phyloP scores from a whole-genome alignment of 2,888 invertebrate genomes.

The Trachelus iudaicus region DNA sequence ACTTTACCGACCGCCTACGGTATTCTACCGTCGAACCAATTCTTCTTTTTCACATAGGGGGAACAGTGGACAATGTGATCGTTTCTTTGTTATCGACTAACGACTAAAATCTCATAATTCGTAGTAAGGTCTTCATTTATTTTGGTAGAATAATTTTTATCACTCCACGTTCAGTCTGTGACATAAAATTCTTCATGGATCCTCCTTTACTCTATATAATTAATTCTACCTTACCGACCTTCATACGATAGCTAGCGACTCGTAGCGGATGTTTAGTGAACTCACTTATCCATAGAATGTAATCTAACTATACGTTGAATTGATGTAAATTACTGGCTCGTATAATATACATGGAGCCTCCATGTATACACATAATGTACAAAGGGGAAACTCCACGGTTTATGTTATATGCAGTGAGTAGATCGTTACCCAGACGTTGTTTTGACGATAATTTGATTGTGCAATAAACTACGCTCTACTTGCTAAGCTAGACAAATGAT shows the following conservation, averaged over 20 bases:
- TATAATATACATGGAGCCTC: not conserved
- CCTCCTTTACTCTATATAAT: not conserved
- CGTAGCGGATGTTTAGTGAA: constrained; percentile 16
- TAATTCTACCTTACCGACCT: constrained; percentile 11
- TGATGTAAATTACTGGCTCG: not conserved
- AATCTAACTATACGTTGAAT: constrained; percentile 21
- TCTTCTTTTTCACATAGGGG: not conserved
- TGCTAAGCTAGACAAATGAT: not conserved
- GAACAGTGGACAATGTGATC: not conserved
- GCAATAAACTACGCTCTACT: constrained; percentile 1
- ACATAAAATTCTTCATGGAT: not conserved
- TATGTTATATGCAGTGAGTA: constrained; percentile 37
- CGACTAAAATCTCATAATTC: not conserved
- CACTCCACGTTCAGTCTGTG: not conserved
- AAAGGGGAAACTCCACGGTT: constrained; percentile 35
- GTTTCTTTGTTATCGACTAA: not conserved
- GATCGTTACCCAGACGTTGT: constrained; percentile 40
- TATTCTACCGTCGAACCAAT: not conserved
- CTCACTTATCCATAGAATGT: constrained; percentile 9
- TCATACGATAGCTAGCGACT: constrained; percentile 20
- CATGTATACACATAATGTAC: constrained; percentile 32
- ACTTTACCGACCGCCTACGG: not conserved
- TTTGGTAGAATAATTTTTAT: not conserved
- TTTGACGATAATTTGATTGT: constrained; percentile 45
- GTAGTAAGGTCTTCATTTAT: not conserved